phyloP scores from a whole-genome alignment of 2,113 vertebrate species.

The Forbesichthys papilliferus region DNA sequence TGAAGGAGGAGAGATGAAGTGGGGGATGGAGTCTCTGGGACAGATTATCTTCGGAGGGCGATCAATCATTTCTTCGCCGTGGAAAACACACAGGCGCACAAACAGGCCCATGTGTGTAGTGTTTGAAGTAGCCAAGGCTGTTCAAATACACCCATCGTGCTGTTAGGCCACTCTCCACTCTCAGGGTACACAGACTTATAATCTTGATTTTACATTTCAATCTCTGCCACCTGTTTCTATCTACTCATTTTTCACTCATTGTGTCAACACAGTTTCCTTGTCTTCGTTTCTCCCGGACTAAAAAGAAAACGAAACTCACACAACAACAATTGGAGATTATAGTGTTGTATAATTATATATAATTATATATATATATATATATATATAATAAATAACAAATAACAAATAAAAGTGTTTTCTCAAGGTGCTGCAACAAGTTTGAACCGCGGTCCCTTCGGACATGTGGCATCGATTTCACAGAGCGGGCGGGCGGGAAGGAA shows the following conservation, averaged over 20 bases:
- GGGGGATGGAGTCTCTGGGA: constrained; percentile 61
- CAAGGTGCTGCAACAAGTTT: constrained; percentile 53
- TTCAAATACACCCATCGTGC: not conserved
- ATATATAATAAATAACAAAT: constrained; percentile 6
- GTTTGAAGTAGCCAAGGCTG: not conserved
- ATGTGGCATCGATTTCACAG: constrained; percentile 67
- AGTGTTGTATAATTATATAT: not conserved
- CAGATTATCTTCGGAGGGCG: constrained; percentile 71
- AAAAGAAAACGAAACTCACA: not conserved
- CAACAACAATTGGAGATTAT: too few relatives aligned
- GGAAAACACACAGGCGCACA: constrained; percentile 12
- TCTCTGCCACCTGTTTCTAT: too few relatives aligned
- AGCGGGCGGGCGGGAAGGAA: constrained; percentile 5
- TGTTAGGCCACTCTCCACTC: too few relatives aligned
- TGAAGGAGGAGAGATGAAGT: constrained; percentile 18
- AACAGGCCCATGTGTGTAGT: constrained; percentile 3
- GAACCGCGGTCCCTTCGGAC: constrained; percentile 43
- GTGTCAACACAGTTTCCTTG: not conserved
- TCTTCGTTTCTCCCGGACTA: not conserved
- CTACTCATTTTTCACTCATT: not conserved
- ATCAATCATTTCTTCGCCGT: constrained; percentile 63
- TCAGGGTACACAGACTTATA: too few relatives aligned
- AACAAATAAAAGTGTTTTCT: constrained; percentile 56
- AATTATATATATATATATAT: not conserved
- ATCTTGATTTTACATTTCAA: too few relatives aligned